These are phyloP conservation scores for Paedocypris micromegethes DNA, from an alignment of 2,797 vertebrate species.

Conservation along the genomic window DNA sequence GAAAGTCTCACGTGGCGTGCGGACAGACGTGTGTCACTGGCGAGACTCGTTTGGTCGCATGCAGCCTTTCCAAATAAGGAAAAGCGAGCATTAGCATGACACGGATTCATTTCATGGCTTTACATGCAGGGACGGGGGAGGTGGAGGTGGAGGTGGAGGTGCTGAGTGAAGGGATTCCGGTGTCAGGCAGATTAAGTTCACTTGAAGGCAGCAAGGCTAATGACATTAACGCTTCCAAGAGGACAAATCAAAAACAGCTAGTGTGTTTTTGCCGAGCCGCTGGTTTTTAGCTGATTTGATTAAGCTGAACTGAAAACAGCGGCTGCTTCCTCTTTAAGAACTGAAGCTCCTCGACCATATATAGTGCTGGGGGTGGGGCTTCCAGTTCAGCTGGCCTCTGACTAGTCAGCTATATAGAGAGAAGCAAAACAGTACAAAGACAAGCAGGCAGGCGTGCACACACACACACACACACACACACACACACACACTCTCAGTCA, in stretches of 20 bases:
- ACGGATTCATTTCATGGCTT: constrained; percentile 25
- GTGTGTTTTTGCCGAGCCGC: too few relatives aligned
- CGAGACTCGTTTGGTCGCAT: constrained; percentile 15
- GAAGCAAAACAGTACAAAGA: constrained; percentile 26
- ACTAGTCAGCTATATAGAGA: constrained; percentile 13
- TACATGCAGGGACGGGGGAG: background rate
- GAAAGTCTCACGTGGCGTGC: background rate
- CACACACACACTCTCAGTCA: background rate
- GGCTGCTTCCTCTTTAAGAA: constrained; percentile 57
- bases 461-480: background rate
- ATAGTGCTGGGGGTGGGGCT: constrained; percentile 51
- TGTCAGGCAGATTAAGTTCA: too few relatives aligned
- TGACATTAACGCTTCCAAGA: too few relatives aligned
- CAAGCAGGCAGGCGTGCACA: constrained; percentile 8
- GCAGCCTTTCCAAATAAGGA: constrained; percentile 3
- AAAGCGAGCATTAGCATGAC: constrained; percentile 23
- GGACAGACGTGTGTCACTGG: background rate
- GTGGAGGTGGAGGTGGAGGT: background rate
- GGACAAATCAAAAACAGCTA: too few relatives aligned
- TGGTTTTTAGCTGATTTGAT: background rate
- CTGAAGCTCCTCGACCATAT: constrained; percentile 49
- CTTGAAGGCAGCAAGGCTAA: too few relatives aligned
- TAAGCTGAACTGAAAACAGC: constrained; percentile 1
- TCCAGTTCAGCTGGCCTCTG: constrained; percentile 18
- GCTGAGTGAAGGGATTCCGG: background rate